Evolutionary conservation across 2,888 invertebrate genomes (phyloP), one percentile per base, ranked within the genome.

Genomic region (Pterostichus madidus): DNA sequence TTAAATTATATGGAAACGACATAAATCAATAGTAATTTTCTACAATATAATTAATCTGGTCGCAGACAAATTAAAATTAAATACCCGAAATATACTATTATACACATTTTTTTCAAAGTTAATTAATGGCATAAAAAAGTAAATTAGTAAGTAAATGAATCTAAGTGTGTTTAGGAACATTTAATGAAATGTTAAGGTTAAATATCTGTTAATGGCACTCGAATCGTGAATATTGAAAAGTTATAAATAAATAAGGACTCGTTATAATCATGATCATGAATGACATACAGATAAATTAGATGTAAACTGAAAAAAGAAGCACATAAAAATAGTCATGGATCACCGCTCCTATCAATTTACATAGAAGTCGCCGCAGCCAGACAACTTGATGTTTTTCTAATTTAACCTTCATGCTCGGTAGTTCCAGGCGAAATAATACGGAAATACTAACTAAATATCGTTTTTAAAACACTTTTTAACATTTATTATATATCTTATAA

Each of bases 291-390:
- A 46, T 75, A 49, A 75, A 75, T 52, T 75, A 49, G 13, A 73
- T 24, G 52, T 73, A 73, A 13, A 73, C 7, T 32, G 73, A 73
- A 73, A 75, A 75, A 53, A 52, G 32, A 76, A 24, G 8, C 5
- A 35, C 1, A 64, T 64, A 80, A 80, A 80, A 80, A 80, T 80
- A 80, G 32, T 68, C 35, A 52, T 35, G 68, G 80, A 80, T 35
- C 64, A 68, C 68, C 68, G 80, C 80, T 52, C 79, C 79, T 79
- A 79, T 61, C 49, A 52, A 80, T 80, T 80, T 80, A 80, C 80
- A 64, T 80, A 79, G 31, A 64, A 64, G 68, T 39, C 39, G 39
- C 39, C 39, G 39, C 5, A 39, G 8, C 6, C 35, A 31, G 24
- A 32, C 24, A 31, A 68, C 35, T 68, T 73, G 15, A 13, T 13